phyloP scores from a whole-genome alignment of 2,113 vertebrate species.

The Neolamprologus kungweensis region DNA sequence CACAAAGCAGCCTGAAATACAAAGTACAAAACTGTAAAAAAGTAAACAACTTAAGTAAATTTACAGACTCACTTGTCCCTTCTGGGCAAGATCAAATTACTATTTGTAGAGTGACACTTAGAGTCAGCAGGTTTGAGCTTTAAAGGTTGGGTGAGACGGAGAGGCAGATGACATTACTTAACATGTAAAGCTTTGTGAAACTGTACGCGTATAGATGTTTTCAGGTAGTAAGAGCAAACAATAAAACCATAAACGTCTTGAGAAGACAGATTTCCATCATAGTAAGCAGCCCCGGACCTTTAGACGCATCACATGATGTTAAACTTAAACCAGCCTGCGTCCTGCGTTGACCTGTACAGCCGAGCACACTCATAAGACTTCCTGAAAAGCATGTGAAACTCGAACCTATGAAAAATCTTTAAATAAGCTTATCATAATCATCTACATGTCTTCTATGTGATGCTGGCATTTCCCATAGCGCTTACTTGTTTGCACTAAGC shows the following conservation, averaged over 20 bases:
- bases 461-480: not conserved
- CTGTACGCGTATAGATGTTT: not conserved
- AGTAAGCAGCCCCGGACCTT: not conserved
- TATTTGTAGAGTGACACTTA: not conserved
- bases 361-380: not conserved
- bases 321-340: not conserved
- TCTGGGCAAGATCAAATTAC: not conserved
- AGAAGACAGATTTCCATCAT: not conserved
- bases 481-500: not conserved
- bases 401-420: not conserved
- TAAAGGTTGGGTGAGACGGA: not conserved
- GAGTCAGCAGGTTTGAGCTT: not conserved
- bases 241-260: not conserved
- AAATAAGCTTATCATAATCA: not conserved
- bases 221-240: not conserved
- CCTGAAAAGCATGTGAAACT: not conserved
- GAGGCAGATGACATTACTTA: not conserved
- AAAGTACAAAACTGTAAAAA: not conserved
- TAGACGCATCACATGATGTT: not conserved
- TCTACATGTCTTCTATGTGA: not conserved
- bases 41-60: not conserved
- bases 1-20: not conserved
- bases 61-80: not conserved
- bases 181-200: not conserved
- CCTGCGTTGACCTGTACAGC: not conserved